Evolutionary conservation across 2,797 vertebrate genomes (phyloP).

Genomic region (Pachyuromys duprasi): DNA sequence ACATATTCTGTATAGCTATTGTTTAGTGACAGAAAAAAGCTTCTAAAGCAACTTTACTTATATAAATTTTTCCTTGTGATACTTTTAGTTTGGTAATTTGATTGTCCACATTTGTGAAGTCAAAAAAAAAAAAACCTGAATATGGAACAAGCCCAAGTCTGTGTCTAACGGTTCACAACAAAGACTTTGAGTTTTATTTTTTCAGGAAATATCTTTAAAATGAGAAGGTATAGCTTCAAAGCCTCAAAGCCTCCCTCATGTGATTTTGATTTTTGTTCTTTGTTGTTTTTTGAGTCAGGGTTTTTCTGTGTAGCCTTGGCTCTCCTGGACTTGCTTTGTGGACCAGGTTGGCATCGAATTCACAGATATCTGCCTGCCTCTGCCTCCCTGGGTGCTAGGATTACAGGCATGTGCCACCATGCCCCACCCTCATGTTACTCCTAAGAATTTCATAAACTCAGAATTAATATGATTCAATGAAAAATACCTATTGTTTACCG

Average conservation of each 20-base stretch:
- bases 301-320: too few relatives aligned
- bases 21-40: conserved; percentile 7
- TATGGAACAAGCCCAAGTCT: not conserved
- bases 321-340: too few relatives aligned
- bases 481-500: not conserved
- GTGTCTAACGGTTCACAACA: not conserved
- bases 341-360: too few relatives aligned
- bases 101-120: conserved; percentile 16
- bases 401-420: too few relatives aligned
- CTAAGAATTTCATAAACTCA: not conserved
- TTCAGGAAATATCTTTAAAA: conserved; percentile 61
- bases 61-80: conserved; percentile 12
- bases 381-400: too few relatives aligned
- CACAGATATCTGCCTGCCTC: too few relatives aligned
- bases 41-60: not conserved
- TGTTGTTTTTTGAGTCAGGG: too few relatives aligned
- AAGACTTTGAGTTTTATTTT: conserved; percentile 47
- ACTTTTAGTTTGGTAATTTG: conserved; percentile 26
- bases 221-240: conserved; percentile 12
- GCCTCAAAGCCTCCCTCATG: not conserved
- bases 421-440: not conserved
- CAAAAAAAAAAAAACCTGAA: not conserved
- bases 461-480: conserved; percentile 26
- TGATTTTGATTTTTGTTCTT: too few relatives aligned
- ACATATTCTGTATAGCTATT: not conserved